Base-by-base conservation (phyloP, 2,888 invertebrate species). In the Baronia brevicornis region DNA sequence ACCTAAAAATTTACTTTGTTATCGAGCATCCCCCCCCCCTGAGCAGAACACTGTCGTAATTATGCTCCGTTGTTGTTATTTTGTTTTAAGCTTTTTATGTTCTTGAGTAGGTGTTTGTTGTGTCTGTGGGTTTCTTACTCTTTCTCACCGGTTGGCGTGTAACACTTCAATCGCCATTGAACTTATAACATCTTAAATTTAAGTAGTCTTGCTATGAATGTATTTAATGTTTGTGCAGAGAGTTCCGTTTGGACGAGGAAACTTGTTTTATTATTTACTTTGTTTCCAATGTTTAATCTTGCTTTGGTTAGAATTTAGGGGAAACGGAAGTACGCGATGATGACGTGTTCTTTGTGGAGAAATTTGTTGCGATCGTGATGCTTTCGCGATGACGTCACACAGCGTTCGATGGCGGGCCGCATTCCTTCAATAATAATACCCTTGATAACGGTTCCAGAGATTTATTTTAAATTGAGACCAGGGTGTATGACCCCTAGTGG, bases 401-500 rank as follows among this genome's bases (percentile, higher is more conserved):
- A n/a, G n/a, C n/a, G n/a, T n/a, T n/a, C n/a, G n/a, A n/a, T n/a
- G n/a, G n/a, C n/a, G n/a, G n/a, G n/a, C n/a, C n/a, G n/a, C n/a
- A n/a, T n/a, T n/a, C n/a, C n/a, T n/a, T n/a, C n/a, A n/a, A n/a
- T n/a, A n/a, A n/a, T n/a, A 43, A 43, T 40, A 54, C 60, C 68
- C 61, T 70, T 68, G 67, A 71, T 65, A 64, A 54, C 53, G 68
- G 64, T 69, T 72, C 53, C 63, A 61, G 64, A 48, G 45, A 45
- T 54, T 43, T 57, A 54, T 48, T 48, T 47, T 43, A 51, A 47
- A 50, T 54, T 55, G 41, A 51, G 59, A 74, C 57, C 82, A 86
- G 86, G 87, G 87, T 86, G 72, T 82, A 85, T 84, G 87, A 87
- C 85, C 88, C 88, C 87, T 87, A 88, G 86, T 90, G 90, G 89